These are phyloP conservation scores for Aphrophora alni DNA, from an alignment of 2,888 invertebrate genomes.

Conservation along the genomic window DNA sequence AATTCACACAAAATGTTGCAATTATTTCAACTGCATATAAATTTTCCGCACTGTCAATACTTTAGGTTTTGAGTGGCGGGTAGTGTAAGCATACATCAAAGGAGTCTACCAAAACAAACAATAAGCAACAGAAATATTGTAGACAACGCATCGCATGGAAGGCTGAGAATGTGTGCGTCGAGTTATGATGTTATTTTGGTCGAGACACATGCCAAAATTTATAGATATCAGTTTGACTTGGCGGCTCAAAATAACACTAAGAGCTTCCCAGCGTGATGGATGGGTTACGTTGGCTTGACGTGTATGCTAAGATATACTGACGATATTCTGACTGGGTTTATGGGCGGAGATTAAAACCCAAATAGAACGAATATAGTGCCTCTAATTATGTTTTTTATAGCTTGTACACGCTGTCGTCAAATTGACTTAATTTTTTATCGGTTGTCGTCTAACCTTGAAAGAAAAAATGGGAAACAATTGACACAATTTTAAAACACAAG, in stretches of 20 bases:
- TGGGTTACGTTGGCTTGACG: not conserved
- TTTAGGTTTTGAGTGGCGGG: not conserved
- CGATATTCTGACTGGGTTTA: not conserved
- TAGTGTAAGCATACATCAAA: not conserved
- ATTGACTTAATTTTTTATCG: no score
- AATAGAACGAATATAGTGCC: not conserved
- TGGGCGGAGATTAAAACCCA: not conserved
- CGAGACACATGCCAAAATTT: constrained; percentile 25
- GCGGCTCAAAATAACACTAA: constrained; percentile 1
- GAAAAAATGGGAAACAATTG: no score
- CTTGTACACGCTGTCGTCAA: no score
- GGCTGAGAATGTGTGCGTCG: not conserved
- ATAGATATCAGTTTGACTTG: constrained; percentile 23
- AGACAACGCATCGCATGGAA: not conserved
- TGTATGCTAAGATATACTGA: not conserved
- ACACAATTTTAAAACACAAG: no score
- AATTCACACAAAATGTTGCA: no score
- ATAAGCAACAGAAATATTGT: not conserved
- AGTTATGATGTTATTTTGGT: constrained; percentile 24
- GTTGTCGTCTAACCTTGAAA: no score
- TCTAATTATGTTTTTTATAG: no score
- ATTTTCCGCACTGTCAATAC: no score
- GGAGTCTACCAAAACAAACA: not conserved
- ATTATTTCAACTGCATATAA: no score
- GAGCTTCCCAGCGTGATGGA: not conserved